Conservation (phyloP, 92 coral and sea anemone genomes). For the Zoanthus gigantus region DNA sequence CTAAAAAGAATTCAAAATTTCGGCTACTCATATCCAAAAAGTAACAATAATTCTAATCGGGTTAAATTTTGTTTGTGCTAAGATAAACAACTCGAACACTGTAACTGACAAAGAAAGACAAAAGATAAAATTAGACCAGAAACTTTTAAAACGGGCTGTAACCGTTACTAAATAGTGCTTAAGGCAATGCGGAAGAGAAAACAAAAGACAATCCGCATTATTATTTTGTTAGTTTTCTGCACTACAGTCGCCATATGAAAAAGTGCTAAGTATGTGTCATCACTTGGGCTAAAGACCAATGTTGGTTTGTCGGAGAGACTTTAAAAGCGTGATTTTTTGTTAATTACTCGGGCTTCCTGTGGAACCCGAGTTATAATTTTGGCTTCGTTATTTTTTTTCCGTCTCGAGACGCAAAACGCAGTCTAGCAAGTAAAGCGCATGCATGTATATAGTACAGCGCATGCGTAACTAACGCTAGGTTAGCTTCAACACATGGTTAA, state of each 20-base stretch:
- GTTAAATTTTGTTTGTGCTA: conserved; percentile 40
- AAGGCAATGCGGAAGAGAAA: background rate
- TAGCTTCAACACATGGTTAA: no score
- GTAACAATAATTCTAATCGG: conserved; percentile 46
- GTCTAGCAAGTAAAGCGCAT: no score
- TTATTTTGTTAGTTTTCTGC: background rate
- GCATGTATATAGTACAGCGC: no score
- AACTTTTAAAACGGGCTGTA: conserved; percentile 7
- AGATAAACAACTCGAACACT: conserved; percentile 27
- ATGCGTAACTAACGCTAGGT: no score
- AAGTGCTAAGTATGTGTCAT: background rate
- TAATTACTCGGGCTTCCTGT: background rate
- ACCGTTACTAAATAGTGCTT: conserved; percentile 12
- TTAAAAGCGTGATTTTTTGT: conserved; percentile 11
- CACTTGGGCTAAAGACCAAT: conserved; percentile 15
- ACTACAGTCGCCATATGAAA: background rate
- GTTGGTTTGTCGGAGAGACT: conserved; percentile 1
- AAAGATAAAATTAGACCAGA: conserved; percentile 23
- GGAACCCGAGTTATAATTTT: no score
- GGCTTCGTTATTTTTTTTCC: no score
- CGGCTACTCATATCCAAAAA: conserved; percentile 26
- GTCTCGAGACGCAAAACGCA: no score
- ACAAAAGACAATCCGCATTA: background rate
- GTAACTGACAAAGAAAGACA: conserved; percentile 43
- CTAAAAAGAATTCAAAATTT: conserved; percentile 38